A percentile compares a stretch with the other conserved stretches of the same genome.
Evolutionary conservation across 2,797 vertebrate species (phyloP).

Genomic region (Phoeniculus purpureus): DNA sequence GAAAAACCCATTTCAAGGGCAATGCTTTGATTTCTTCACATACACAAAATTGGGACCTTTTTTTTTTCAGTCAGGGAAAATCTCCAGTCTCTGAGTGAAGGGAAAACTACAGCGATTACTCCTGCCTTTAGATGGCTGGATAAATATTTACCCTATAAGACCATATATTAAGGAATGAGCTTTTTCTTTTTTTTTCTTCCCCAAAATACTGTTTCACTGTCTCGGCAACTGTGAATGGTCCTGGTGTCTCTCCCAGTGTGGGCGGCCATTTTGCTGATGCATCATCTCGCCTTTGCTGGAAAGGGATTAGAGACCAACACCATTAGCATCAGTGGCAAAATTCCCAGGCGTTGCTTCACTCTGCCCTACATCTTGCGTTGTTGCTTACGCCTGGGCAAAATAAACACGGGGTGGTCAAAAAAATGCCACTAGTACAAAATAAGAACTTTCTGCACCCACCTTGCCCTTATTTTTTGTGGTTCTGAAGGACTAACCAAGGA

Average conservation of each 20-base stretch:
- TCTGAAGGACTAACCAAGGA: background rate
- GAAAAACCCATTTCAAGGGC: conserved; percentile 64
- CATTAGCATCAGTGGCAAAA: conserved; percentile 41
- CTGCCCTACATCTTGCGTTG: background rate
- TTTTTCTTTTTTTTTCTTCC: background rate
- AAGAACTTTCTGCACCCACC: background rate
- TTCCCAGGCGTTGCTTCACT: conserved; percentile 27
- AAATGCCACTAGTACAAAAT: background rate
- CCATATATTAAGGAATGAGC: conserved; percentile 63
- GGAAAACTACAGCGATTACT: conserved; percentile 60
- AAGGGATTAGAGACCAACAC: conserved; percentile 57
- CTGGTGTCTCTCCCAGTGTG: conserved; percentile 55
- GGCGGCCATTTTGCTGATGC: conserved; percentile 45
- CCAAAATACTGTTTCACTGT: conserved; percentile 66
- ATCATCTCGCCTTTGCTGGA: conserved; percentile 49
- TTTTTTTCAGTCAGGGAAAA: conserved; percentile 26
- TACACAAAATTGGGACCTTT: conserved; percentile 39
- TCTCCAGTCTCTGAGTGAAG: conserved; percentile 56
- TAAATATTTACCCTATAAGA: conserved; percentile 69
- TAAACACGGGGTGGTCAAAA: conserved; percentile 27
- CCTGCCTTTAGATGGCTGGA: conserved; percentile 59
- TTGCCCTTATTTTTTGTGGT: background rate
- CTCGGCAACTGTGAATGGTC: conserved; percentile 41
- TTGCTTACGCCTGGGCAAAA: background rate
- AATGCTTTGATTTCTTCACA: conserved; percentile 59